Evolutionary conservation across 2,113 vertebrate species (phyloP).

Genomic region (Eira barbara): DNA sequence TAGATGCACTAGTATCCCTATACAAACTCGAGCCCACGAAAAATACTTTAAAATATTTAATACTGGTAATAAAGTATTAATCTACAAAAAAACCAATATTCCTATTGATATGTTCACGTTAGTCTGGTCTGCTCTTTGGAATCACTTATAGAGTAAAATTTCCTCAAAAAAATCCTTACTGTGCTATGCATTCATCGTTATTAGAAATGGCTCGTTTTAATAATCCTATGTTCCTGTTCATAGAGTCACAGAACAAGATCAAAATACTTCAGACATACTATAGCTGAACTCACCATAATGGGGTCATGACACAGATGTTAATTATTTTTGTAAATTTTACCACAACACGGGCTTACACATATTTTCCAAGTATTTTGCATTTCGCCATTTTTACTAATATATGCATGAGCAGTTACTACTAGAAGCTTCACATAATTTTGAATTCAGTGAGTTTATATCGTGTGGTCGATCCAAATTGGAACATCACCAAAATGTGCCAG

Average conservation of each 20-base stretch:
- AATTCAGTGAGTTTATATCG: background rate
- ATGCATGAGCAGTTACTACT: background rate
- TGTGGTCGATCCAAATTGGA: background rate
- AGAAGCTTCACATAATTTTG: background rate
- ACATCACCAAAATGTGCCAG: background rate
- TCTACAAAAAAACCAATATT: background rate
- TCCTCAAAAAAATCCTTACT: background rate
- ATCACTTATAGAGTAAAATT: background rate
- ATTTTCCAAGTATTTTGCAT: background rate
- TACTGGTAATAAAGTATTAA: background rate
- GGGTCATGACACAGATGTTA: background rate
- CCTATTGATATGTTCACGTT: background rate
- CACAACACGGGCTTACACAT: background rate
- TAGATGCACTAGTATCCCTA: background rate
- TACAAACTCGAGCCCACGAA: background rate
- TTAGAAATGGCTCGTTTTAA: background rate
- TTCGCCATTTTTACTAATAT: background rate
- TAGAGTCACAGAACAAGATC: background rate
- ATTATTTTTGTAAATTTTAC: background rate
- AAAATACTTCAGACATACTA: background rate
- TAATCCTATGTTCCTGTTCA: background rate
- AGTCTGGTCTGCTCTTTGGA: background rate
- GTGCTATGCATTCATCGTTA: background rate
- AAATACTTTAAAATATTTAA: background rate
- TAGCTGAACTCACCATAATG: background rate